A percentile compares a stretch with the other conserved stretches of the same genome.
phyloP scores from a whole-genome alignment of 2,113 vertebrate species.

The Pangasianodon gigas region DNA sequence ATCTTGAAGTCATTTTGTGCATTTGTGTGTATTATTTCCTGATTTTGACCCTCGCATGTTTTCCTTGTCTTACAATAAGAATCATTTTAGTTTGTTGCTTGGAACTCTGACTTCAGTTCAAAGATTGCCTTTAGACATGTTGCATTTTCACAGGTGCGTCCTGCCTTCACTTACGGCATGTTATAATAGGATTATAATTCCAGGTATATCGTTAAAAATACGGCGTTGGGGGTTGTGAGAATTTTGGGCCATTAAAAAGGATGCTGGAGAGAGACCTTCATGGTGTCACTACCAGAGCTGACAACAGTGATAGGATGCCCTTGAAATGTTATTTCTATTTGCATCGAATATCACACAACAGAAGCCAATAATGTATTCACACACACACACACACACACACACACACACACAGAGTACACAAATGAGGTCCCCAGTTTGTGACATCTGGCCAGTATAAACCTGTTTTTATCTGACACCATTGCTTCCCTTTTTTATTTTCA shows the following conservation, averaged over 20 bases:
- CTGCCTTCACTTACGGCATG: no score
- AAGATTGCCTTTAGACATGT: neutral
- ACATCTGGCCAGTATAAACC: slow-evolving; percentile 45
- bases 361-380: slow-evolving; percentile 1
- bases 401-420: neutral
- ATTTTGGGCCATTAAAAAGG: neutral
- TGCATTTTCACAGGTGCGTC: no score
- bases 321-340: slow-evolving; percentile 20
- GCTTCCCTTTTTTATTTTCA: slow-evolving; percentile 49
- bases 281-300: neutral
- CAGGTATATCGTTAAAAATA: neutral
- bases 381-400: slow-evolving; percentile 27
- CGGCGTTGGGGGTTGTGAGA: neutral
- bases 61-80: neutral
- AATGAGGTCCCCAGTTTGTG: slow-evolving; percentile 12
- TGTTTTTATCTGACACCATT: slow-evolving; percentile 51
- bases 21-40: neutral
- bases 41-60: neutral
- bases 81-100: neutral
- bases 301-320: neutral
- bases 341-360: slow-evolving; percentile 17
- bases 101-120: neutral
- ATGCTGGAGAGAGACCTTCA: neutral
- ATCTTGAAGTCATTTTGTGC: neutral
- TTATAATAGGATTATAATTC: neutral